Percentiles rank a stretch among this genome's conserved stretches.
These are phyloP conservation scores for Conus betulinus DNA, from an alignment of 1,140 invertebrate genomes.

Conservation along the genomic window DNA sequence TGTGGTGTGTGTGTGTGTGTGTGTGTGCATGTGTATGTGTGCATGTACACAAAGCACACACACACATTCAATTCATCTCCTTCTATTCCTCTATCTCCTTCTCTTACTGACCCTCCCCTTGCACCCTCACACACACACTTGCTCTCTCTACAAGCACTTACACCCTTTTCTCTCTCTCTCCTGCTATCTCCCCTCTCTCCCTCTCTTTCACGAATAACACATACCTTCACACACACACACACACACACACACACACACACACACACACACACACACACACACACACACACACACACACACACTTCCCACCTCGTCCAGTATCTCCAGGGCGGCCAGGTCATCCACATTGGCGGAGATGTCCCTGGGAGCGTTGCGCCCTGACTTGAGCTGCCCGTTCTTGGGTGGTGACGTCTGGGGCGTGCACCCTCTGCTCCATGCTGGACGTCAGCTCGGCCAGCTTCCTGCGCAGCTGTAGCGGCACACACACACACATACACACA, in stretches of 20 bases:
- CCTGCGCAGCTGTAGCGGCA: conserved; percentile 44
- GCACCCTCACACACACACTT: conserved; percentile 6
- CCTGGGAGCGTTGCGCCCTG: conserved; percentile 83
- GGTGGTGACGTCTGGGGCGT: conserved; percentile 83
- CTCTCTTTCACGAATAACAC: no score
- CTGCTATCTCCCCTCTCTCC: neutral
- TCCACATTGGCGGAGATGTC: conserved; percentile 81
- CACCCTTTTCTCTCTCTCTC: neutral
- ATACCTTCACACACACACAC: no score
- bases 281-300: neutral
- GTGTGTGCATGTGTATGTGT: no score
- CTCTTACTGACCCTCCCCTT: neutral
- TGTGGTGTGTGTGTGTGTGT: no score
- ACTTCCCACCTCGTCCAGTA: conserved; percentile 81
- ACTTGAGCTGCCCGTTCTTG: conserved; percentile 88
- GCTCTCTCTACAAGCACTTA: no score
- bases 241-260: no score
- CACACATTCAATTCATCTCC: neutral
- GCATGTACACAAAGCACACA: no score
- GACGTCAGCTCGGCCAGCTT: conserved; percentile 82
- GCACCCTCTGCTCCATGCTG: conserved; percentile 80
- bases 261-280: no score
- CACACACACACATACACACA: no score
- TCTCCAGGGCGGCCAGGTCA: conserved; percentile 87
- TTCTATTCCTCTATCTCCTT: neutral